Conservation (phyloP, 1,140 invertebrate species). For the Sinella curviseta region DNA sequence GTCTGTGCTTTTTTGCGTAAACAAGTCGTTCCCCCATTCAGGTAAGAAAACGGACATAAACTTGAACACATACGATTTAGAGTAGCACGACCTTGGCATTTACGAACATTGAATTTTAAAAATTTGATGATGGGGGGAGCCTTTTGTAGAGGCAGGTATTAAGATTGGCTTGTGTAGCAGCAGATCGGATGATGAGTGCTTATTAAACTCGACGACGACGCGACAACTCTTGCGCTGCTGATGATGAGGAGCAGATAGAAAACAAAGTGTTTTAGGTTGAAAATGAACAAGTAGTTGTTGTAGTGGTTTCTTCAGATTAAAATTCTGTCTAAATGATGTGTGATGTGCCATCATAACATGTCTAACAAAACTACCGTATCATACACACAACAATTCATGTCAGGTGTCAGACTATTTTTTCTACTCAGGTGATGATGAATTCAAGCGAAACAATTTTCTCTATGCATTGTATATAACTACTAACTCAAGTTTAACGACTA, state of each 20-base stretch:
- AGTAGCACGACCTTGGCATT: neutral
- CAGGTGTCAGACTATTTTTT: slow-evolving; percentile 18
- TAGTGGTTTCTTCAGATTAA: neutral
- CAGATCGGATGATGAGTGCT: neutral
- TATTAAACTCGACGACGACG: neutral
- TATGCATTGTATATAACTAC: neutral
- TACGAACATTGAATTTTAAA: too few species aligned
- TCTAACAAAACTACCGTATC: neutral
- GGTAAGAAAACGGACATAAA: too few species aligned
- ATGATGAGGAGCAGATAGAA: neutral
- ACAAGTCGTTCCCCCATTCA: too few species aligned
- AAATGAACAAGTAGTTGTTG: neutral
- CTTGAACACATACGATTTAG: neutral
- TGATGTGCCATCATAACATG: neutral
- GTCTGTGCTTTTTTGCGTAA: too few species aligned
- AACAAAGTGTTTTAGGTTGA: neutral
- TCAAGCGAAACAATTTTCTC: neutral
- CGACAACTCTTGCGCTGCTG: too few species aligned
- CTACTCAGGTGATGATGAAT: neutral
- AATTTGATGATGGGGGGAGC: too few species aligned
- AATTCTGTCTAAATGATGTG: neutral
- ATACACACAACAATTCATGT: neutral
- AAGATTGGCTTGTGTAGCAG: too few species aligned
- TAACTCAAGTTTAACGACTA: neutral
- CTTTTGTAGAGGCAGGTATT: too few species aligned